Base-by-base conservation (phyloP, 2,888 invertebrate species). In the Lasioglossum calceatum region DNA sequence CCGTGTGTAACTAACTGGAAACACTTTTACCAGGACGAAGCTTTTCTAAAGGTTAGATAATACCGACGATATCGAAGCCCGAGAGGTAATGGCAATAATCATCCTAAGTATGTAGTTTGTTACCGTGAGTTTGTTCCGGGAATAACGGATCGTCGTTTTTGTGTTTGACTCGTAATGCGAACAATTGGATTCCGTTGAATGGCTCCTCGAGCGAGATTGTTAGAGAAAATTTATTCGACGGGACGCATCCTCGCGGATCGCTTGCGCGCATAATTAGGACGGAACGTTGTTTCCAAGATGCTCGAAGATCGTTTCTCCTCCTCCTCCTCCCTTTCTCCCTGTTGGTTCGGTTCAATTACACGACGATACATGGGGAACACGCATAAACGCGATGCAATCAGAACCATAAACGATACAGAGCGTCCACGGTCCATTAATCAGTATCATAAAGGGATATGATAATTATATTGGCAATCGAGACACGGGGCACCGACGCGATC, bases 381-480 rank as follows among this genome's bases (percentile, higher is more conserved):
- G 67, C 14, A 54, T 8, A 74, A 70, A 70, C 47, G 32, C 42
- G 50, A 42, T 71, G 67, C 58, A 27, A 42, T 64, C 79, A 79
- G 82, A 82, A 77, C 73, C 64, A 74, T 70, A 76, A 81, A 84
- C 81, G 86, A 85, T 67, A 77, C 74, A 71, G 70, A 70, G 32
- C 73, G 61, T 75, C 78, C 78, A 80, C 81, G 83, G 85, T 80
- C 85, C 84, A 87, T 88, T 87, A 85, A 88, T 88, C 81, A 82
- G 77, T 79, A 87, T 84, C 87, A 87, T 87, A 87, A 86, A 87
- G 88, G 85, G 83, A 84, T 77, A 84, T 83, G 88, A 87, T 88
- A 88, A 88, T 88, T 85, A 88, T 88, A 87, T 88, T 78, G 84
- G 82, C 81, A 87, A 88, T 84, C 87, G 88, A 88, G 87, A 84